A percentile compares a stretch with the other conserved stretches of the same genome.
Conservation (phyloP, 2,113 vertebrate species). For the Prolemur simus region DNA sequence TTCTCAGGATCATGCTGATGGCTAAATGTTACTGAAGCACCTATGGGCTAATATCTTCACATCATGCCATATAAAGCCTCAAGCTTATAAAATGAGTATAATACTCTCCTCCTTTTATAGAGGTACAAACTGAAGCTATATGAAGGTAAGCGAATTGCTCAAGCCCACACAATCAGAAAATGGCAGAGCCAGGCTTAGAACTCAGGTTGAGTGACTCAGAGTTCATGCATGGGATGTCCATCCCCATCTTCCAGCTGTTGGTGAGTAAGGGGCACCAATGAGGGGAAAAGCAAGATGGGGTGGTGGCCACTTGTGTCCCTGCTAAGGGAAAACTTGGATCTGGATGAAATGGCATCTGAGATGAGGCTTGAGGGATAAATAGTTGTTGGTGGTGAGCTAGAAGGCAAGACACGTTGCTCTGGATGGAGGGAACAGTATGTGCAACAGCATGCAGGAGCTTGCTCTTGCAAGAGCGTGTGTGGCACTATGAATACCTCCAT, state of each 20-base stretch:
- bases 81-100: not conserved
- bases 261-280: not conserved
- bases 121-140: not conserved
- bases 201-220: not conserved
- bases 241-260: not conserved
- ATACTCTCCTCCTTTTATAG: not conserved
- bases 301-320: not conserved
- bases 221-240: not conserved
- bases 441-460: not conserved
- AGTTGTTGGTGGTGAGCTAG: not conserved
- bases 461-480: too few relatives aligned
- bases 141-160: not conserved
- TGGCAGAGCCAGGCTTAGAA: not conserved
- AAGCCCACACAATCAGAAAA: not conserved
- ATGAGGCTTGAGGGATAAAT: not conserved
- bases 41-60: not conserved
- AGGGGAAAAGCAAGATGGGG: not conserved
- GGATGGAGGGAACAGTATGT: not conserved
- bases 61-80: not conserved
- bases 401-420: not conserved
- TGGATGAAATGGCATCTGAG: not conserved
- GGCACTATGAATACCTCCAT: not conserved
- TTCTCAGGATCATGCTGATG: not conserved
- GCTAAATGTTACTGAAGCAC: not conserved
- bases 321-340: not conserved